Evolutionary conservation across 2,888 invertebrate genomes (phyloP), one percentile per base, ranked within the genome.

Genomic region (Clanis bilineata): DNA sequence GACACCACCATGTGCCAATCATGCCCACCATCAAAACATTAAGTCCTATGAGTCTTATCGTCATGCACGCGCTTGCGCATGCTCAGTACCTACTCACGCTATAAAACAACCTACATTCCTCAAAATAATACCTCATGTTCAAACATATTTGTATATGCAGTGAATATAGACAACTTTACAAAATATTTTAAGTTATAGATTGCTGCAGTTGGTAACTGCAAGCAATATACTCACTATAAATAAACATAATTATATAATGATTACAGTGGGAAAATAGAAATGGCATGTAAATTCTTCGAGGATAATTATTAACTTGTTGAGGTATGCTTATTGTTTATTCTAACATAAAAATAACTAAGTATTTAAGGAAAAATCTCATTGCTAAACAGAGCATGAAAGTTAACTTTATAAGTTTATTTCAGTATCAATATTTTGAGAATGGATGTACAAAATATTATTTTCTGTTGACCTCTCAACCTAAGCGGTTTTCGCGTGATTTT

Each of bases 181-280:
- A 3, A 32, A 9, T 9, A 3, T 18, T 32, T 51, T 1, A n/a
- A 28, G 15, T 51, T 32, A 15, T 15, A 28, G 18, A 22, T 23
- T 23, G 12, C 12, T 25, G 28, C 18, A 15, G 28, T 51, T 51
- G 47, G 47, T n/a, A 47, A 47, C 25, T 47, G 28, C 47, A 18
- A 51, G 28, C 18, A 51, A 51, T 51, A 28, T 51, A 15, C 15
- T 28, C 9, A 28, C 47, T 51, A 28, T 28, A 51, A 51, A 23
- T 51, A 51, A 18, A 9, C 28, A 9, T 28, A 3, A 28, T 28
- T 51, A 28, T 28, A 28, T 69, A 64, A 62, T 62, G 55, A 54
- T 60, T n/a, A n/a, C n/a, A 61, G 10, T 28, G 45, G 61, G 55
- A 67, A 61, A 69, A 69, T 59, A 64, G 56, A 51, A 64, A 51